Evolutionary conservation across 2,888 invertebrate genomes (phyloP).

Genomic region (Drosophila demipolita): DNA sequence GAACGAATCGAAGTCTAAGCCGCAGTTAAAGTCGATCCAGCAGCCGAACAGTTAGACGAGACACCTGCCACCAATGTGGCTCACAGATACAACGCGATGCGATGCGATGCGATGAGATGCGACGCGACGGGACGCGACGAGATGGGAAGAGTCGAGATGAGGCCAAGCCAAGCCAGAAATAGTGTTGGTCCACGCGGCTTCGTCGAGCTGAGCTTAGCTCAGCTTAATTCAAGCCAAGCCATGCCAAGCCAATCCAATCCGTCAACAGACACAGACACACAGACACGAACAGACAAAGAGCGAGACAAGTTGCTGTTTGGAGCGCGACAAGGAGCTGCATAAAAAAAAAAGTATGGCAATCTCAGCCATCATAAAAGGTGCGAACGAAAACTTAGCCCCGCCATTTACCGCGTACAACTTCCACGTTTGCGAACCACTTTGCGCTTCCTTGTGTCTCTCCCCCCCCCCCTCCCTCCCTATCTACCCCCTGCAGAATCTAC

Average conservation of each 20-base stretch:
- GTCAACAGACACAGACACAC: conserved; percentile 56
- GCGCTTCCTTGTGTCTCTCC: background rate
- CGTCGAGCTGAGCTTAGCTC: background rate
- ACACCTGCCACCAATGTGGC: conserved; percentile 56
- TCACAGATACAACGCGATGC: conserved; percentile 1
- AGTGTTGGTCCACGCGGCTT: background rate
- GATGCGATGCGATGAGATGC: background rate
- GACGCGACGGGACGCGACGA: background rate
- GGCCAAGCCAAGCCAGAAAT: background rate
- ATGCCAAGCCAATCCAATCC: conserved; percentile 72
- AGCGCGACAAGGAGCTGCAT: conserved; percentile 20
- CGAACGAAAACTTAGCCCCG: conserved; percentile 65
- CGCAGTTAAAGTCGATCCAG: conserved; percentile 32
- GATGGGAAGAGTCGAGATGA: background rate
- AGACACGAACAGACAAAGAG: background rate
- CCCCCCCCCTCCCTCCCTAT: background rate
- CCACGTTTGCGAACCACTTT: conserved; percentile 19
- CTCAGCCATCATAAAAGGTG: conserved; percentile 76
- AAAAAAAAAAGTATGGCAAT: conserved; percentile 79
- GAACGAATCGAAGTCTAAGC: conserved; percentile 37
- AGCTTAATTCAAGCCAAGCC: conserved; percentile 23
- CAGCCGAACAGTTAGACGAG: conserved; percentile 55
- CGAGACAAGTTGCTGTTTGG: conserved; percentile 3
- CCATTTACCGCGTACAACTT: conserved; percentile 52
- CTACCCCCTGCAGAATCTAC: background rate